These are phyloP conservation scores for Odocoileus virginianus DNA, from an alignment of 2,113 vertebrate species.

Conservation along the genomic window DNA sequence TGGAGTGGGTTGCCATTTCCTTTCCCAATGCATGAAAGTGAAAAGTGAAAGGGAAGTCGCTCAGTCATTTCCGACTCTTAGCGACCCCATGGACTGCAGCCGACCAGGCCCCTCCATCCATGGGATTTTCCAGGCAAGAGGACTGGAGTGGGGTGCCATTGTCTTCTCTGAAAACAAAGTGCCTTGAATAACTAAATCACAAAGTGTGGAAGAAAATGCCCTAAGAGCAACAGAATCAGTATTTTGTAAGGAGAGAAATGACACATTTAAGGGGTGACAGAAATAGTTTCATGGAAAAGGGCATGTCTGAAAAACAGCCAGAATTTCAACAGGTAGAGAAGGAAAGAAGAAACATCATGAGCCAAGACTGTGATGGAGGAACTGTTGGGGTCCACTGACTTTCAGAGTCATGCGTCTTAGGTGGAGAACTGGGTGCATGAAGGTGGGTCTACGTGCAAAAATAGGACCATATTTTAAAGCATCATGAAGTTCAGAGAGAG, in stretches of 20 bases:
- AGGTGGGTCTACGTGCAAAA: neutral
- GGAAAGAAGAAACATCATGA: accelerated
- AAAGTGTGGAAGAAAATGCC: neutral
- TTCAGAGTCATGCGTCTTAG: accelerated
- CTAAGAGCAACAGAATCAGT: neutral
- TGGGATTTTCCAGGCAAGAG: too few species aligned
- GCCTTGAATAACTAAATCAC: neutral
- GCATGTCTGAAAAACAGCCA: neutral
- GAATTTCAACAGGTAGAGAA: neutral
- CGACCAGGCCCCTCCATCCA: too few species aligned
- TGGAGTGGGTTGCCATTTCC: too few species aligned
- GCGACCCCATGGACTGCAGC: too few species aligned
- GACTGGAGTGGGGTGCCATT: too few species aligned
- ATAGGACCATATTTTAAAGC: neutral
- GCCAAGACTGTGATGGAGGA: neutral
- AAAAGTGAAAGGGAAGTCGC: too few species aligned
- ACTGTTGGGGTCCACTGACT: accelerated
- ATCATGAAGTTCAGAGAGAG: neutral
- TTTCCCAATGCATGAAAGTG: too few species aligned
- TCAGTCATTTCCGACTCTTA: too few species aligned
- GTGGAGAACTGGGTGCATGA: accelerated
- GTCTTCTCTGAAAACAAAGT: neutral
- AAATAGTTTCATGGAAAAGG: neutral
- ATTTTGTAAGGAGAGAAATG: neutral
- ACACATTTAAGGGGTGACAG: neutral